A percentile compares a stretch with the other conserved stretches of the same genome.
phyloP scores from a whole-genome alignment of 2,888 invertebrate species.

The Pasiphila rectangulata region DNA sequence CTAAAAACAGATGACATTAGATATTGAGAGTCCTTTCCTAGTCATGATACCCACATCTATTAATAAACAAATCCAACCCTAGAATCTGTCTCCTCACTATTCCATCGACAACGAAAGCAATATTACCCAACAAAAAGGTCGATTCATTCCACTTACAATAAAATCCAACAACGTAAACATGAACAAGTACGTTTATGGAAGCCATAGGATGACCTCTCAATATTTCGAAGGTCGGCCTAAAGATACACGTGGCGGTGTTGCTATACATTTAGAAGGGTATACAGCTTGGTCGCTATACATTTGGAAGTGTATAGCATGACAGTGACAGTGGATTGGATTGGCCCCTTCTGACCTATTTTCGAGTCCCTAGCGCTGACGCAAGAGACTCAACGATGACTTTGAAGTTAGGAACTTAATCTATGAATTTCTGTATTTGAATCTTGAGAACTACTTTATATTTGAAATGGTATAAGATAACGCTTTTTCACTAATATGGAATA shows the following conservation, averaged over 20 bases:
- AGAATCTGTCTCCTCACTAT: too few species aligned
- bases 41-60: too few species aligned
- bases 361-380: constrained; percentile 70
- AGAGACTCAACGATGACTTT: constrained; percentile 30
- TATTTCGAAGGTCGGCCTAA: constrained; percentile 55
- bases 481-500: too few species aligned
- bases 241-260: constrained; percentile 47
- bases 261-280: constrained; percentile 24
- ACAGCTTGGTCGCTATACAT: constrained; percentile 18
- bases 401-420: constrained; percentile 13
- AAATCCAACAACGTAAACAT: constrained; percentile 13
- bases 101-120: too few species aligned
- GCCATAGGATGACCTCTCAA: constrained; percentile 50
- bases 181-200: constrained; percentile 31
- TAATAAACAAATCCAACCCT: too few species aligned
- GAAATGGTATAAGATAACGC: too few species aligned
- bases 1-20: too few species aligned
- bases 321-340: constrained; percentile 76
- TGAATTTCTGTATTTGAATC: neutral
- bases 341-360: constrained; percentile 77
- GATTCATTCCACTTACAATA: constrained; percentile 11
- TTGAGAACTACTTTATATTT: too few species aligned
- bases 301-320: constrained; percentile 47
- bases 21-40: too few species aligned
- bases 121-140: constrained; percentile 9